These are phyloP conservation scores for Meghimatium bilineatum DNA, from an alignment of 2,888 invertebrate genomes.

Conservation along the genomic window DNA sequence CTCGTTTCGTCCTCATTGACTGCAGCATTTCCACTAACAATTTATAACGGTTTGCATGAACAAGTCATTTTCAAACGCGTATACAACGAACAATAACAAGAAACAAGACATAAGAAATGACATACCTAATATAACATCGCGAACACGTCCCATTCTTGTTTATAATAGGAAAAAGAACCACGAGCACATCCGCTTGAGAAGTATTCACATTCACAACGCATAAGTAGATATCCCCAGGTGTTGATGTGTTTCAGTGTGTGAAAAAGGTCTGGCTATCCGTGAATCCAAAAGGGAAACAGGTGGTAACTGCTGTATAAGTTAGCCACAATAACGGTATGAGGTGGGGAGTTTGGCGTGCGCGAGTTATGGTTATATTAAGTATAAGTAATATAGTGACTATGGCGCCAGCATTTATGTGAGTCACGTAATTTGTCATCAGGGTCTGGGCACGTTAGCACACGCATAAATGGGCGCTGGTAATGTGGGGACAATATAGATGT, in stretches of 20 bases:
- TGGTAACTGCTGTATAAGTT: not conserved
- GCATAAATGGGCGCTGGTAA: not conserved
- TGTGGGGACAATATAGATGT: too few relatives aligned
- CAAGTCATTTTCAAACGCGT: too few relatives aligned
- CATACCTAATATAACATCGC: constrained; percentile 6
- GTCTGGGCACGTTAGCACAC: not conserved
- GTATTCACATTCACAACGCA: not conserved
- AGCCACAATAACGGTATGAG: not conserved
- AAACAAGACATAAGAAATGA: too few relatives aligned
- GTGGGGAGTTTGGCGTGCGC: not conserved
- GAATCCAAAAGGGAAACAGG: constrained; percentile 15
- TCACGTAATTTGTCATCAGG: not conserved
- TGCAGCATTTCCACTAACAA: too few relatives aligned
- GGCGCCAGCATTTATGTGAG: not conserved
- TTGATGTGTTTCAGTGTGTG: not conserved
- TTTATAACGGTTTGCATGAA: too few relatives aligned
- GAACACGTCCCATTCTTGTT: not conserved
- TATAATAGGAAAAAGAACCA: not conserved
- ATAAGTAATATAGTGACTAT: not conserved
- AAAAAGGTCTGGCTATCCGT: not conserved
- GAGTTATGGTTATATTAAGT: not conserved
- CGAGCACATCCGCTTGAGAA: not conserved
- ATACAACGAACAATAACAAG: too few relatives aligned
- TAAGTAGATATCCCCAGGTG: not conserved
- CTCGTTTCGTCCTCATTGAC: too few relatives aligned